Conservation (phyloP, 1,140 invertebrate genomes). For the Olivierus martensii region DNA sequence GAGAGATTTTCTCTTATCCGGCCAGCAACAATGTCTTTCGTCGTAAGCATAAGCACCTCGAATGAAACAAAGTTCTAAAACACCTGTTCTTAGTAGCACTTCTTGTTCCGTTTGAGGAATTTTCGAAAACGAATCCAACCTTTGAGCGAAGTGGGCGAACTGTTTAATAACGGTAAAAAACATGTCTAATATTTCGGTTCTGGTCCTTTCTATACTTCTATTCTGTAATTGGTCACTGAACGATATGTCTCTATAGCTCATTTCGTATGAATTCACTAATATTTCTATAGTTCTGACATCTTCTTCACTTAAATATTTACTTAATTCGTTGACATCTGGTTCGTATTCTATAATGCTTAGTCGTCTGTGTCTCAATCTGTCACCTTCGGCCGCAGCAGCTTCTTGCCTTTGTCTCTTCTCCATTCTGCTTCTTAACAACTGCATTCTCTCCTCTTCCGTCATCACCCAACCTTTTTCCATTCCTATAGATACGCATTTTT, state of each 20-base stretch:
- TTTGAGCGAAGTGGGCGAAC: slow-evolving; percentile 25
- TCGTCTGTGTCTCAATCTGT: not conserved
- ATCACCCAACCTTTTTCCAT: slow-evolving; percentile 38
- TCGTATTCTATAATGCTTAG: slow-evolving; percentile 6
- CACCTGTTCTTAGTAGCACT: slow-evolving; percentile 34
- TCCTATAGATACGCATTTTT: slow-evolving; percentile 32
- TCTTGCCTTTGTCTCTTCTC: slow-evolving; percentile 16
- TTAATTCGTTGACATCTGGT: slow-evolving; percentile 15
- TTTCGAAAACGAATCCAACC: slow-evolving; percentile 29
- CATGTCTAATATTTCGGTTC: slow-evolving; percentile 25
- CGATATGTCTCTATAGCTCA: slow-evolving; percentile 8
- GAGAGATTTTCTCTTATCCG: slow-evolving; percentile 9
- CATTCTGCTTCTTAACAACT: slow-evolving; percentile 27
- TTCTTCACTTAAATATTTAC: slow-evolving; percentile 12
- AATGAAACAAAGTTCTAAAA: slow-evolving; percentile 39
- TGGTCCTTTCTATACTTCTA: not conserved
- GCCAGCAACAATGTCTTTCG: slow-evolving; percentile 22
- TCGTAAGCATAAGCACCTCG: slow-evolving; percentile 28
- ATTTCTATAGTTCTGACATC: slow-evolving; percentile 15
- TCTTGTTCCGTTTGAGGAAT: slow-evolving; percentile 34
- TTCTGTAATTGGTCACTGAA: slow-evolving; percentile 10
- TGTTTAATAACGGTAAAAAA: slow-evolving; percentile 27
- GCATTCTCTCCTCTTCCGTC: slow-evolving; percentile 31
- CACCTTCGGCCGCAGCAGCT: not conserved
- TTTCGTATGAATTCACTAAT: slow-evolving; percentile 17